These are phyloP conservation scores for Corythornis cristatus DNA, from an alignment of 2,113 vertebrate species.

Conservation along the genomic window DNA sequence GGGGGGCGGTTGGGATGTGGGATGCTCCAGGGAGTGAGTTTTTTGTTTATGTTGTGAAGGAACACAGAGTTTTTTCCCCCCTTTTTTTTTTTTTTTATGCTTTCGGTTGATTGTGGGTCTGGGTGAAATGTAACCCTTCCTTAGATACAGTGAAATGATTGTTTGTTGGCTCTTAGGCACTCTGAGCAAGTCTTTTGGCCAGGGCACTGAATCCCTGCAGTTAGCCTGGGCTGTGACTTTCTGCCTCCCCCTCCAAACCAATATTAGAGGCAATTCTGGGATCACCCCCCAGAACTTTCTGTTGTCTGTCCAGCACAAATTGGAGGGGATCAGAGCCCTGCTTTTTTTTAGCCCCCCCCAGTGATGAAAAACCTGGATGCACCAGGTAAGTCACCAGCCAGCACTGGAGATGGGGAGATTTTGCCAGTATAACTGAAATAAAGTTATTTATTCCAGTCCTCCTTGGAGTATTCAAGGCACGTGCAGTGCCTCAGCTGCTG, in stretches of 20 bases:
- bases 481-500: not conserved
- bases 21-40: not conserved
- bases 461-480: not conserved
- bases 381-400: not conserved
- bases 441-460: fast-evolving
- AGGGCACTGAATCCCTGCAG: not conserved
- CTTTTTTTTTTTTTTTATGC: not conserved
- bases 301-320: not conserved
- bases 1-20: fast-evolving
- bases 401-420: not conserved
- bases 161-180: not conserved
- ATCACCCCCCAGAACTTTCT: not conserved
- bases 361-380: not conserved
- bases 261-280: not conserved
- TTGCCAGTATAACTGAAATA: not conserved
- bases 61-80: fast-evolving
- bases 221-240: not conserved
- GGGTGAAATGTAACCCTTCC: not conserved
- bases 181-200: not conserved
- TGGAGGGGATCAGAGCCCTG: not conserved
- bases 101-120: not conserved
- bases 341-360: not conserved
- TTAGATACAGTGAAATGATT: not conserved
- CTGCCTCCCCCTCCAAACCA: not conserved
- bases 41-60: not conserved